These are phyloP conservation scores for Dinothrombium tinctorium DNA, from an alignment of 1,140 invertebrate species.

Conservation along the genomic window DNA sequence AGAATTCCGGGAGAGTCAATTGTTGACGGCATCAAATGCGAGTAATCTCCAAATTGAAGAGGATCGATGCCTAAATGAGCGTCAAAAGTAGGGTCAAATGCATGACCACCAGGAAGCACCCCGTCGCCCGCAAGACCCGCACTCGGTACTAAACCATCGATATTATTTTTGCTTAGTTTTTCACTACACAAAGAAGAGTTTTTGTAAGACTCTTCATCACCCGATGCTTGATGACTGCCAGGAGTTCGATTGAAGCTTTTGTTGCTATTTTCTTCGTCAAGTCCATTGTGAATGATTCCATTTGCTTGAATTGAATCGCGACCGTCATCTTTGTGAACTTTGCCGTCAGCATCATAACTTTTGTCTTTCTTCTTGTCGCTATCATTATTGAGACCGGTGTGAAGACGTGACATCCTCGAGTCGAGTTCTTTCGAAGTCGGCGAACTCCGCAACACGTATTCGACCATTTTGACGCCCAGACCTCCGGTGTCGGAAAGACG, in stretches of 20 bases:
- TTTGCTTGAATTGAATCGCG: no score
- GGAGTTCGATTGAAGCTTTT: slow-evolving; percentile 40
- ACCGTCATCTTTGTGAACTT: slow-evolving; percentile 27
- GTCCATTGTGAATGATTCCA: slow-evolving; percentile 50
- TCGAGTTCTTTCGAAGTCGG: slow-evolving; percentile 54
- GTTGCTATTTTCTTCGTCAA: no score
- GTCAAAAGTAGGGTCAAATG: slow-evolving; percentile 6
- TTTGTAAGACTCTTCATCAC: background rate
- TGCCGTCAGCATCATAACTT: slow-evolving; percentile 22
- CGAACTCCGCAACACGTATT: slow-evolving; percentile 69
- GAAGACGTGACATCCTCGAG: slow-evolving; percentile 38
- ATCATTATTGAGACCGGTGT: slow-evolving; percentile 39
- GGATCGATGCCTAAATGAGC: slow-evolving; percentile 22
- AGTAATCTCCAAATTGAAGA: slow-evolving; percentile 19
- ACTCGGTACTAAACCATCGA: slow-evolving; percentile 3
- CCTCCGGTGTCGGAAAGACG: slow-evolving; percentile 45
- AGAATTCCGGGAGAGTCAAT: slow-evolving; percentile 25
- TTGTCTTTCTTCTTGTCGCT: slow-evolving; percentile 27
- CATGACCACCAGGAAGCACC: background rate
- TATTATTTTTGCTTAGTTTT: background rate
- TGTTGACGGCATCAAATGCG: slow-evolving; percentile 19
- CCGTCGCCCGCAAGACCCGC: background rate
- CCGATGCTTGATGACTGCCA: slow-evolving; percentile 22
- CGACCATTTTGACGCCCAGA: slow-evolving; percentile 91
- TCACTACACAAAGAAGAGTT: background rate